Evolutionary conservation across 2,113 vertebrate species (phyloP).

Genomic region (Caretta caretta): DNA sequence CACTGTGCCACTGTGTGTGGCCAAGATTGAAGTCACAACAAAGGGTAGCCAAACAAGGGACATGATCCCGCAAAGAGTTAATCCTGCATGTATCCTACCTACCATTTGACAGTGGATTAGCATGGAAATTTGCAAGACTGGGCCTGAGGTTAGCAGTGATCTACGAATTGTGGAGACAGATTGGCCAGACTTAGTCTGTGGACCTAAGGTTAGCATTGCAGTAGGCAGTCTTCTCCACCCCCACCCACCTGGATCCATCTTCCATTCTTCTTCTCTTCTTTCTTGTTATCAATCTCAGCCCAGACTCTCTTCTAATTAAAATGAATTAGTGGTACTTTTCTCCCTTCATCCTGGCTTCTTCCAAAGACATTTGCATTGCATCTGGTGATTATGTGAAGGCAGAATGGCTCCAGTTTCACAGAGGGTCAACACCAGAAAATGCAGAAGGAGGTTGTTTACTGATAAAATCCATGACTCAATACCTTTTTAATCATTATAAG

Average conservation of each 20-base stretch:
- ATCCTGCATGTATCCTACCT: not conserved
- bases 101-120: not conserved
- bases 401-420: not conserved
- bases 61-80: not conserved
- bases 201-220: not conserved
- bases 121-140: not conserved
- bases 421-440: not conserved
- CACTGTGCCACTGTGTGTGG: not conserved
- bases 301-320: not conserved
- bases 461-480: not conserved
- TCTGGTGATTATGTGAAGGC: not conserved
- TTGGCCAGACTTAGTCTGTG: not conserved
- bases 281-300: not conserved
- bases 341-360: not conserved
- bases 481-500: not conserved
- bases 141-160: not conserved
- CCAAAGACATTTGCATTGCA: not conserved
- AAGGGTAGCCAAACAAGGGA: not conserved
- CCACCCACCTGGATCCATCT: not conserved
- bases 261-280: not conserved
- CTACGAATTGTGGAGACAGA: not conserved
- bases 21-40: not conserved
- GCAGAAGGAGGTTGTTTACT: not conserved
- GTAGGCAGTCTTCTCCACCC: not conserved
- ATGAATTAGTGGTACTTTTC: not conserved